These are phyloP conservation scores for Tethya wilhelma DNA, from an alignment of 37 sponge, comb jelly and placozoan species.

Conservation along the genomic window DNA sequence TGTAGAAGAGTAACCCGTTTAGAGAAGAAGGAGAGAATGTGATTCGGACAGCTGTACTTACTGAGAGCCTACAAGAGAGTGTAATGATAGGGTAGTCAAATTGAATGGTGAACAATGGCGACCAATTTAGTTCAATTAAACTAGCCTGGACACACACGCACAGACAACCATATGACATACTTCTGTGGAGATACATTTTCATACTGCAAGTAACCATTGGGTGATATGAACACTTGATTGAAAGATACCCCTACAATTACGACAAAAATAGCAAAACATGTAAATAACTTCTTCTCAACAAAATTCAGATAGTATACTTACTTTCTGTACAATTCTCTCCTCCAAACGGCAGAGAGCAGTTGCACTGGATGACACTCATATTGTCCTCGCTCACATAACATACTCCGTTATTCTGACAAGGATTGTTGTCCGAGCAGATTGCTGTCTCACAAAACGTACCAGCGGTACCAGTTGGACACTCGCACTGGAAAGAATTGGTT, in stretches of 20 bases:
- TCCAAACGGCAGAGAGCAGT: slow-evolving; percentile 68
- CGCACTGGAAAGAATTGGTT: slow-evolving; percentile 36
- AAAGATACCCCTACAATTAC: slow-evolving; percentile 48
- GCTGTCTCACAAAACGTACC: slow-evolving; percentile 51
- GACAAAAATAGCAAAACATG: not conserved
- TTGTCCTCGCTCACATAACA: slow-evolving; percentile 11
- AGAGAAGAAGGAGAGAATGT: slow-evolving; percentile 23
- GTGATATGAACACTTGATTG: slow-evolving; percentile 30
- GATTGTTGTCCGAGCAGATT: slow-evolving; percentile 19
- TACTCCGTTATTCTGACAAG: slow-evolving; percentile 63
- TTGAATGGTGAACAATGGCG: too few relatives aligned
- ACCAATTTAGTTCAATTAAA: too few relatives aligned
- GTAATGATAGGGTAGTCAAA: too few relatives aligned
- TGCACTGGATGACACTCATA: slow-evolving; percentile 15
- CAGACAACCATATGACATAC: not conserved
- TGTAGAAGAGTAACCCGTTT: slow-evolving; percentile 67
- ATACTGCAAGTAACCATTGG: slow-evolving; percentile 49
- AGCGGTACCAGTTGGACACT: slow-evolving; percentile 43
- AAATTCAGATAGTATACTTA: slow-evolving; percentile 16
- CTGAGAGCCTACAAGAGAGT: slow-evolving; percentile 7
- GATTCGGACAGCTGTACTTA: slow-evolving; percentile 28
- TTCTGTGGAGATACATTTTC: not conserved
- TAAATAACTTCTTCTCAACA: not conserved
- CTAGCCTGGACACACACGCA: too few relatives aligned
- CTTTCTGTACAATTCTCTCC: slow-evolving; percentile 56